Conservation (phyloP, 2,113 vertebrate genomes). For the Chloroceryle aenea region DNA sequence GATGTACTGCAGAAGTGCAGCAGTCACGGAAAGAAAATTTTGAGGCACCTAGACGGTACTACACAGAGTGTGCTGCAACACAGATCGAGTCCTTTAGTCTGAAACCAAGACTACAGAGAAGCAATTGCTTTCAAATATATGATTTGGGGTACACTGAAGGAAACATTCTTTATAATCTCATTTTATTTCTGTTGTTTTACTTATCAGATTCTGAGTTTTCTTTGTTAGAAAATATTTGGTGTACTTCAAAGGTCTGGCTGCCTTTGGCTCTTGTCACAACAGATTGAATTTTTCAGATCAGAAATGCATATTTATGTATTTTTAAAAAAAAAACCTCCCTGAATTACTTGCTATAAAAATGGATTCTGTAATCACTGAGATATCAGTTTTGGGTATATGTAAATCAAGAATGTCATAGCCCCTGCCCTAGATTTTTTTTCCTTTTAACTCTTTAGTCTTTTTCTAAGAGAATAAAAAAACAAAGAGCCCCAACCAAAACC, state of each 20-base stretch:
- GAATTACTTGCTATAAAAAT: slow-evolving; percentile 11
- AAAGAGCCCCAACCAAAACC: neutral
- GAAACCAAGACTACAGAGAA: neutral
- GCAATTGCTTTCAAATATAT: neutral
- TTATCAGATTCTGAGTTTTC: neutral
- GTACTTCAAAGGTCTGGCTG: neutral
- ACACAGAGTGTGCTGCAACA: neutral
- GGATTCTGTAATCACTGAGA: neutral
- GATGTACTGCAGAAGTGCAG: neutral
- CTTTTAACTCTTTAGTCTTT: neutral
- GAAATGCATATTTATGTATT: neutral
- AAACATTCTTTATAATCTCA: neutral
- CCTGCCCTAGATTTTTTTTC: neutral
- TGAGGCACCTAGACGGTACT: neutral
- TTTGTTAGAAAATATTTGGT: neutral
- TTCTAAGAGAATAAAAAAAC: neutral
- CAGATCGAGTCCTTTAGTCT: neutral
- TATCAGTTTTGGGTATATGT: neutral
- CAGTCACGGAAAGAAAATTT: neutral
- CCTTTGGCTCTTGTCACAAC: slow-evolving; percentile 13
- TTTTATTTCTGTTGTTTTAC: neutral
- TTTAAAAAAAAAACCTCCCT: neutral
- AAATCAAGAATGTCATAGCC: neutral
- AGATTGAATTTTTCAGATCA: neutral
- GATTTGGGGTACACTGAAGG: neutral